Conservation (phyloP, 2,888 invertebrate genomes). For the Polietes domitor region DNA sequence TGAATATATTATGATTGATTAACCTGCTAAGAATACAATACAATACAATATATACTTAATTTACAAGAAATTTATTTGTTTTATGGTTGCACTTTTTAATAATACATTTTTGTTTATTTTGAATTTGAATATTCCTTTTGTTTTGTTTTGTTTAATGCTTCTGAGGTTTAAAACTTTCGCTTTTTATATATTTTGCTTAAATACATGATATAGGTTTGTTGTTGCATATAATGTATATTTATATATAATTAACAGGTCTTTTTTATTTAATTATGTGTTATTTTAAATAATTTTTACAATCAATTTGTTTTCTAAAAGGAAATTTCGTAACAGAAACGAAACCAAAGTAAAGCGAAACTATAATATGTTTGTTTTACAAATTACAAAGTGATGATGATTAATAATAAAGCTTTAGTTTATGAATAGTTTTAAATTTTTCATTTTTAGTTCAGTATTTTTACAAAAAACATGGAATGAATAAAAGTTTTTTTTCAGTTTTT, state of each 20-base stretch:
- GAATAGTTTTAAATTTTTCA: neutral
- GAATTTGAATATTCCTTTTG: neutral
- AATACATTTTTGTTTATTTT: constrained; percentile 12
- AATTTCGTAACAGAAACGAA: constrained; percentile 26
- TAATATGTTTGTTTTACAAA: constrained; percentile 11
- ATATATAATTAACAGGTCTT: constrained; percentile 65
- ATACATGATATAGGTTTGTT: constrained; percentile 51
- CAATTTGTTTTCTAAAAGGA: constrained; percentile 1
- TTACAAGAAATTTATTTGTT: constrained; percentile 4
- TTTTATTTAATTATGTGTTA: constrained; percentile 39
- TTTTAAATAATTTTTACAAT: constrained; percentile 28
- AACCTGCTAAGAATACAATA: constrained; percentile 50
- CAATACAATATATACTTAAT: constrained; percentile 24
- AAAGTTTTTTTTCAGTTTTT: constrained; percentile 15
- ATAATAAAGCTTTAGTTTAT: constrained; percentile 26
- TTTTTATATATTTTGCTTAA: constrained; percentile 21
- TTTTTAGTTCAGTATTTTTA: neutral
- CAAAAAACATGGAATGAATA: constrained; percentile 26
- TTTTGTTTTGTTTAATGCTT: neutral
- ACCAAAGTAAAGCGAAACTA: constrained; percentile 15
- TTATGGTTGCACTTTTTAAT: constrained; percentile 20
- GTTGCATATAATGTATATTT: constrained; percentile 34
- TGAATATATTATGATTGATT: constrained; percentile 11
- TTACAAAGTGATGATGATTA: neutral
- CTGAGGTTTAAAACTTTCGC: constrained; percentile 26